These are phyloP conservation scores for Cheirogaleus major DNA, from an alignment of 2,797 vertebrate species.

Conservation along the genomic window DNA sequence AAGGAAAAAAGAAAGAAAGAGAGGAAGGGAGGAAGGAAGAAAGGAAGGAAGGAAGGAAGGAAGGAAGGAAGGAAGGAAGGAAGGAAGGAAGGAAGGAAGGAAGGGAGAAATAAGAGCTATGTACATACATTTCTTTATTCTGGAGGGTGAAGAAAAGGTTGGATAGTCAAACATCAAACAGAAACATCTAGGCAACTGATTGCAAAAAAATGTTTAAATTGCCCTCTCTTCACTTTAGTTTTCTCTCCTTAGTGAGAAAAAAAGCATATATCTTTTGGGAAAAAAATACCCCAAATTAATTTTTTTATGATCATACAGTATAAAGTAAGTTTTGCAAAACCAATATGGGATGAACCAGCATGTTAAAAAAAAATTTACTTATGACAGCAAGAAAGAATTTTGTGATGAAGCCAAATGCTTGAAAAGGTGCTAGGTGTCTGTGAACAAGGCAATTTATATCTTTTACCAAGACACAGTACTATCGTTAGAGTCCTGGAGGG, in stretches of 20 bases:
- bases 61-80: neutral
- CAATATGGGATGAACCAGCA: neutral
- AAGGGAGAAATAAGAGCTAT: neutral
- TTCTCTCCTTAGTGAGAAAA: neutral
- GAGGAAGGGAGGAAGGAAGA: neutral
- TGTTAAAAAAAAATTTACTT: neutral
- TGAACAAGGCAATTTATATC: neutral
- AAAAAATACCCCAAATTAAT: neutral
- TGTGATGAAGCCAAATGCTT: slow-evolving; percentile 18
- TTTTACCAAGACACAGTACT: neutral
- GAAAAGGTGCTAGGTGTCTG: neutral
- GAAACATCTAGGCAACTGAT: neutral
- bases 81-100: neutral
- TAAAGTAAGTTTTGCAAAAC: slow-evolving; percentile 22
- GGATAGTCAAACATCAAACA: neutral
- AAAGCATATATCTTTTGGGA: accelerated
- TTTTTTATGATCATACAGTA: neutral
- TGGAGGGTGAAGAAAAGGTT: neutral
- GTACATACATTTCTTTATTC: neutral
- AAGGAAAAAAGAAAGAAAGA: neutral
- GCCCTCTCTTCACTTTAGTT: neutral
- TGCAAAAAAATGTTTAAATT: neutral
- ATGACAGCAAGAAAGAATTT: neutral
- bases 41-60: no score
- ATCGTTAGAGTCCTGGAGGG: neutral